Base-by-base conservation (phyloP, 2,888 invertebrate genomes). In the Strigamia transsilvanica region DNA sequence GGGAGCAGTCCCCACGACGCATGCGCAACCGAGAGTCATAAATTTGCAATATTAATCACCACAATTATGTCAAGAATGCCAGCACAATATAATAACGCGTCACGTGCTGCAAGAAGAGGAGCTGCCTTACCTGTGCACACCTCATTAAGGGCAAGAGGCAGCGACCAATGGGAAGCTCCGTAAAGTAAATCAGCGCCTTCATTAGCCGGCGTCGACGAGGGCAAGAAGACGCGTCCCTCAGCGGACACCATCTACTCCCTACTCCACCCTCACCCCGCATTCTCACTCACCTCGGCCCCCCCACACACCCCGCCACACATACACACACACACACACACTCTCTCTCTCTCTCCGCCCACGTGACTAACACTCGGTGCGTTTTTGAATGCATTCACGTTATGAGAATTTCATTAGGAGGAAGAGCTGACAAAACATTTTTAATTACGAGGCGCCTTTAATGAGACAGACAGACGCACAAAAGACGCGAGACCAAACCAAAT, bases 21-120 rank as follows among this genome's bases (percentile, higher is more conserved):
- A 73, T 73, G 73, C 73, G 73, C 73, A 73, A 73, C 73, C 73
- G 73, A 73, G 73, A 73, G 73, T 73, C 73, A 73, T 73, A 73
- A 73, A 73, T 73, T 73, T 73, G 73, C 73, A 73, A 73, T 73
- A 73, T 73, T 73, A 73, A 73, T 73, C 73, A 73, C 73, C 73
- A 73, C 73, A 73, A 73, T 73, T 73, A 73, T 73, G 73, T 73
- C 73, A 73, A 73, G 73, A 73, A 73, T 73, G 73, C 73, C 73
- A 73, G 73, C 73, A 73, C 73, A 73, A 73, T 73, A 73, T 73
- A 73, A 73, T 73, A 73, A 73, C 73, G 73, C 73, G 73, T 73
- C 73, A 73, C 73, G 73, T 73, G 73, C 73, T 73, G 73, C 73
- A 73, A 73, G 73, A 73, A 73, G 73, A 73, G 73, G 73, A 73